Conservation (phyloP, 2,888 invertebrate genomes). For the Chrysolina oricalcia region DNA sequence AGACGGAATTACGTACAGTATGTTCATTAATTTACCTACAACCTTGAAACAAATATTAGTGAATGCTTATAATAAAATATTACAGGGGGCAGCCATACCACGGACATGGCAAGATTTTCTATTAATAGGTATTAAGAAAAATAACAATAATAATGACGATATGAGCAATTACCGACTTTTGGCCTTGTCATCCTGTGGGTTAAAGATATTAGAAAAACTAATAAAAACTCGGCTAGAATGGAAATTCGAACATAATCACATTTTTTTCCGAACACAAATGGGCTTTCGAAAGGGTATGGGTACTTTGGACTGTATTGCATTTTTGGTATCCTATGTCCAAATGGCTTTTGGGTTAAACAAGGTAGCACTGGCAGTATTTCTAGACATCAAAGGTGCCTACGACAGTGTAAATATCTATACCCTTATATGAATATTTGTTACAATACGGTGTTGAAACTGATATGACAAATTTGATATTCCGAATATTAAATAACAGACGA, state of each 20-base stretch:
- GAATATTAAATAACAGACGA: conserved; percentile 9
- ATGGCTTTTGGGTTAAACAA: conserved; percentile 15
- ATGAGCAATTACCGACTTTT: background rate
- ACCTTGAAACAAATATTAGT: background rate
- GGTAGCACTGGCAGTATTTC: conserved; percentile 1
- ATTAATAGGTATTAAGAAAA: background rate
- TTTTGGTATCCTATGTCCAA: conserved; percentile 6
- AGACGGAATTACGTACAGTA: background rate
- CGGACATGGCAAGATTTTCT: background rate
- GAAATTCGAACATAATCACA: conserved; percentile 8
- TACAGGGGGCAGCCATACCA: background rate
- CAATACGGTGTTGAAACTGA: background rate
- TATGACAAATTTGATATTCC: conserved; percentile 2
- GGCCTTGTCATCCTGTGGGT: conserved; percentile 18
- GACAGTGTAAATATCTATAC: conserved; percentile 21
- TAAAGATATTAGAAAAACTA: conserved; percentile 26
- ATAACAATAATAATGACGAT: background rate
- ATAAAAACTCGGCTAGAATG: conserved; percentile 21
- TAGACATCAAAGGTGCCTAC: conserved; percentile 25
- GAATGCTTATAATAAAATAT: background rate
- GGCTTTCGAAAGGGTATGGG: conserved; percentile 27
- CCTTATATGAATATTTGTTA: background rate
- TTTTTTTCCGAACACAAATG: background rate
- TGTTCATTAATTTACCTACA: background rate
- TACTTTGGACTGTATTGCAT: conserved; percentile 9